Evolutionary conservation across 2,888 invertebrate genomes (phyloP).

Genomic region (Eupithecia subumbrata): DNA sequence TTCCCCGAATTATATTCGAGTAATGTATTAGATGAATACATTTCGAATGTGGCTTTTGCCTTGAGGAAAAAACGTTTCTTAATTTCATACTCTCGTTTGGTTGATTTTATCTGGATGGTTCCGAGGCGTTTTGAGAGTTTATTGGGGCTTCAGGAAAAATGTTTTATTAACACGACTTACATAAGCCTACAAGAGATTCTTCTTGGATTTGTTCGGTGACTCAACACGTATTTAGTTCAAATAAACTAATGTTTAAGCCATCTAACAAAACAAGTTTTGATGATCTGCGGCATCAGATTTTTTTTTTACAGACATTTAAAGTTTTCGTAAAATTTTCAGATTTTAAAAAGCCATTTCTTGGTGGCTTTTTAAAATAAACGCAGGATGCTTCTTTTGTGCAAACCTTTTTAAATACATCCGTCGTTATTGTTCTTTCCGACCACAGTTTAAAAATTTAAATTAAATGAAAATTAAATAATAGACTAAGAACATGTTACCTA

Average conservation of each 20-base stretch:
- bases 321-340: too few relatives aligned
- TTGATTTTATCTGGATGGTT: slow-evolving; percentile 3
- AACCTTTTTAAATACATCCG: too few relatives aligned
- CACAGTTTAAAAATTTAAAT: too few relatives aligned
- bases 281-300: too few relatives aligned
- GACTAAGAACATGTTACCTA: background rate
- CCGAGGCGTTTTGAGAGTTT: background rate
- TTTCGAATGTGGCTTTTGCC: slow-evolving; percentile 40
- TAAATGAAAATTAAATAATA: too few relatives aligned
- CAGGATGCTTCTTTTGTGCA: too few relatives aligned
- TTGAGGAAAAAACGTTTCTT: slow-evolving; percentile 7
- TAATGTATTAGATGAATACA: slow-evolving; percentile 44
- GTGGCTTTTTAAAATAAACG: too few relatives aligned
- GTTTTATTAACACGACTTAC: background rate
- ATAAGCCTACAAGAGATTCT: background rate
- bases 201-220: background rate
- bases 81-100: slow-evolving; percentile 13
- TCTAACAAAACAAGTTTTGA: too few relatives aligned
- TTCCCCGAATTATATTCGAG: slow-evolving; percentile 58
- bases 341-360: too few relatives aligned
- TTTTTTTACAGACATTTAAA: too few relatives aligned
- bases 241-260: too few relatives aligned
- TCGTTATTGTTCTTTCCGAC: too few relatives aligned
- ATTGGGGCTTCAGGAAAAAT: background rate
- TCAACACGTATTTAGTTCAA: background rate